Percentiles rank a stretch among this genome's conserved stretches.
phyloP scores from a whole-genome alignment of 1,140 invertebrate genomes.

The Tetramorium simillimum region DNA sequence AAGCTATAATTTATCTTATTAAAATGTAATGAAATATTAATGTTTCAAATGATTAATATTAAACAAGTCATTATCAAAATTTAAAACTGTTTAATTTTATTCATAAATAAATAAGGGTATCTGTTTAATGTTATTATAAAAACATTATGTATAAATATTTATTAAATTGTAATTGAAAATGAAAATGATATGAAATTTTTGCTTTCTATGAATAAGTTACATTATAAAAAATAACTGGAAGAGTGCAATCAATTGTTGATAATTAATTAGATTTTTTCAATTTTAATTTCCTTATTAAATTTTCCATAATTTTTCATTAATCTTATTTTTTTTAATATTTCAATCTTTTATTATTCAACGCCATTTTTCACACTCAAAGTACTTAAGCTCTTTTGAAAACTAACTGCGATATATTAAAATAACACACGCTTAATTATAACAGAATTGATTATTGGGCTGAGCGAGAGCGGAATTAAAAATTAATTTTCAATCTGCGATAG shows the following conservation, averaged over 20 bases:
- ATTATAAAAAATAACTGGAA: background rate
- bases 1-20: background rate
- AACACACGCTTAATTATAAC: conserved; percentile 48
- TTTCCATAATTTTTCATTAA: background rate
- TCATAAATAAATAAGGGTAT: too few relatives aligned
- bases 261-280: background rate
- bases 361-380: background rate
- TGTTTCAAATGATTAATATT: background rate
- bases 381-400: conserved; percentile 20
- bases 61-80: background rate
- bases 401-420: conserved; percentile 39
- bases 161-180: background rate
- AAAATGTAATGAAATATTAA: background rate
- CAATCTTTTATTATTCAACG: conserved; percentile 13
- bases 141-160: background rate
- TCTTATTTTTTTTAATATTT: background rate
- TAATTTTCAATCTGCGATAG: conserved; percentile 51
- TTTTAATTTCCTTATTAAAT: background rate
- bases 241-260: background rate
- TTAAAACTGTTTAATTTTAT: background rate
- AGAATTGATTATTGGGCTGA: conserved; percentile 20
- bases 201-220: background rate
- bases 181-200: background rate
- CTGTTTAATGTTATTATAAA: background rate
- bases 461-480: conserved; percentile 43